These are phyloP conservation scores for Grammomys dolichurus DNA, from an alignment of 2,113 vertebrate species.

Conservation along the genomic window DNA sequence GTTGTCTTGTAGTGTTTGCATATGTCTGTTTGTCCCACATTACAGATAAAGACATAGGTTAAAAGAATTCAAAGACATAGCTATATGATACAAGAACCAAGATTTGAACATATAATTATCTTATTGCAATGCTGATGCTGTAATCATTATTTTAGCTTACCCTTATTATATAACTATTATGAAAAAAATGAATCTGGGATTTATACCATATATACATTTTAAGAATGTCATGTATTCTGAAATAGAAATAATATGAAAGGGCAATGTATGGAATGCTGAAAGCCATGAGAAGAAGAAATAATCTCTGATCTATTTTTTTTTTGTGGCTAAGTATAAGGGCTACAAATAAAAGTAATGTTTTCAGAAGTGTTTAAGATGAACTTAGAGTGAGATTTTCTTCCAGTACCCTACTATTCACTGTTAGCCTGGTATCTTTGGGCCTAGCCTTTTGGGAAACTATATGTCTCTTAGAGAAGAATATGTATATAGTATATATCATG, in stretches of 20 bases:
- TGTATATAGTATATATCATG: neutral
- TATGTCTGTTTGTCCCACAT: neutral
- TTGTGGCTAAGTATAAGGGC: neutral
- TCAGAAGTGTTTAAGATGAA: slow-evolving; percentile 32
- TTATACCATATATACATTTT: neutral
- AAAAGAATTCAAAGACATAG: neutral
- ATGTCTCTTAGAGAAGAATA: neutral
- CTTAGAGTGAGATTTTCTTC: slow-evolving; percentile 18
- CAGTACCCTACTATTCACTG: neutral
- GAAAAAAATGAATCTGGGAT: neutral
- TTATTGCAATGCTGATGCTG: neutral
- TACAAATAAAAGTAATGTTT: slow-evolving; percentile 37
- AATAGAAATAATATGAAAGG: neutral
- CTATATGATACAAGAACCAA: neutral
- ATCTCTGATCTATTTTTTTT: neutral
- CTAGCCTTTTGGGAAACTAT: slow-evolving; percentile 18
- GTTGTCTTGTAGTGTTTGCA: neutral
- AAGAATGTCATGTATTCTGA: neutral
- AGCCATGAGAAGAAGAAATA: slow-evolving; percentile 20
- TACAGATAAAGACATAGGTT: neutral
- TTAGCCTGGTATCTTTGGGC: neutral
- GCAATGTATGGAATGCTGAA: neutral
- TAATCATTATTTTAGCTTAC: neutral
- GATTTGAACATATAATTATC: neutral
- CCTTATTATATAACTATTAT: neutral